Evolutionary conservation across 2,113 vertebrate genomes (phyloP).

Genomic region (Cacatua alba): DNA sequence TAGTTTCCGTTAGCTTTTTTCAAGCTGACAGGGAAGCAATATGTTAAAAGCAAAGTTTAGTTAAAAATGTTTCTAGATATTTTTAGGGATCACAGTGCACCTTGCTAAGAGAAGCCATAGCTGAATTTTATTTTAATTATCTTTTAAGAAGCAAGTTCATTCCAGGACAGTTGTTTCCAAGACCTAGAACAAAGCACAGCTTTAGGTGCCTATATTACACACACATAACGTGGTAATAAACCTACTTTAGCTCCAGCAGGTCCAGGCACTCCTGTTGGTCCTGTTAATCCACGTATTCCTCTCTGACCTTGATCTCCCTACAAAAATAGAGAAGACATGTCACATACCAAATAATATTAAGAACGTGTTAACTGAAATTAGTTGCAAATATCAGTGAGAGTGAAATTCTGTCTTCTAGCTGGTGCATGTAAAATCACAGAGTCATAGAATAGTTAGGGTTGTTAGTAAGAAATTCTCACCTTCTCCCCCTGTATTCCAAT

Average conservation of each 20-base stretch:
- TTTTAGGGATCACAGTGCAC: neutral
- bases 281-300: conserved; percentile 87
- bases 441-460: neutral
- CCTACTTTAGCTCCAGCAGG: conserved; percentile 87
- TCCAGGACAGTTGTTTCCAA: neutral
- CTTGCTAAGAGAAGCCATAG: neutral
- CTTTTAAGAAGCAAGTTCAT: neutral
- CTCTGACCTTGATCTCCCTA: conserved; percentile 90
- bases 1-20: neutral
- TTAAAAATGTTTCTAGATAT: neutral
- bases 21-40: neutral
- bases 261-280: conserved; percentile 81
- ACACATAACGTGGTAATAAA: neutral
- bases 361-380: neutral
- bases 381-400: neutral
- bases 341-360: neutral
- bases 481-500: conserved; percentile 88
- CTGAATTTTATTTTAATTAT: neutral
- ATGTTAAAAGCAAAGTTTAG: neutral
- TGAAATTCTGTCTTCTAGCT: neutral
- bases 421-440: neutral
- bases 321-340: neutral
- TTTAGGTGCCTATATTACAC: neutral
- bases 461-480: conserved; percentile 66
- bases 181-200: neutral